Evolutionary conservation across 2,113 vertebrate genomes (phyloP).

Genomic region (Gobius niger): DNA sequence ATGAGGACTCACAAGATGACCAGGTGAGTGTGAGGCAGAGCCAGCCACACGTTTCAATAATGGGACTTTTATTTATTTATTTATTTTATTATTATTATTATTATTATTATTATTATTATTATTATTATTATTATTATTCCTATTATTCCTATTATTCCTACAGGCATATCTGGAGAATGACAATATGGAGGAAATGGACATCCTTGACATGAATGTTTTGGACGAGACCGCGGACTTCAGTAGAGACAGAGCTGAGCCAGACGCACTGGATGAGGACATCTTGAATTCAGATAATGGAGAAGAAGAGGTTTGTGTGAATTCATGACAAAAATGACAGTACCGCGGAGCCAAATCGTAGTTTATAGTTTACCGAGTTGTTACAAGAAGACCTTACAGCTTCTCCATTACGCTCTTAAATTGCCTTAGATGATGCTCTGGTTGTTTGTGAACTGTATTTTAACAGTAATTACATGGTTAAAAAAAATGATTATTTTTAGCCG

Average conservation of each 20-base stretch:
- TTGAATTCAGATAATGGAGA: constrained; percentile 59
- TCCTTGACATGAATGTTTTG: constrained; percentile 86
- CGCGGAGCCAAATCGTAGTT: no score
- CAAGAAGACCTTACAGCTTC: no score
- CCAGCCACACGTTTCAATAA: background rate
- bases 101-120: no score
- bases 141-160: background rate
- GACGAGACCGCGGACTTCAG: constrained; percentile 86
- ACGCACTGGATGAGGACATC: constrained; percentile 72
- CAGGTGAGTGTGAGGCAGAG: constrained; percentile 75
- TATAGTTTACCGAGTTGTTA: no score
- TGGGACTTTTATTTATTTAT: background rate
- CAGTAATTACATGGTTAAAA: no score
- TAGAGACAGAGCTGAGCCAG: constrained; percentile 75
- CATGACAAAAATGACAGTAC: background rate
- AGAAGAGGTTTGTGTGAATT: constrained; percentile 64
- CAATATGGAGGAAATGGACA: constrained; percentile 85
- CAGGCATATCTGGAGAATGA: constrained; percentile 85
- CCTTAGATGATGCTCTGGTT: no score
- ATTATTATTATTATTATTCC: no score
- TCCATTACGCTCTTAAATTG: no score
- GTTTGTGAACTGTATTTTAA: no score
- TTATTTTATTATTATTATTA: no score
- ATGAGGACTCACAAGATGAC: constrained; percentile 86
- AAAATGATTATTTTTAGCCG: no score